Evolutionary conservation across 2,888 invertebrate genomes (phyloP), one percentile per base, ranked within the genome.

Genomic region (Syritta pipiens): DNA sequence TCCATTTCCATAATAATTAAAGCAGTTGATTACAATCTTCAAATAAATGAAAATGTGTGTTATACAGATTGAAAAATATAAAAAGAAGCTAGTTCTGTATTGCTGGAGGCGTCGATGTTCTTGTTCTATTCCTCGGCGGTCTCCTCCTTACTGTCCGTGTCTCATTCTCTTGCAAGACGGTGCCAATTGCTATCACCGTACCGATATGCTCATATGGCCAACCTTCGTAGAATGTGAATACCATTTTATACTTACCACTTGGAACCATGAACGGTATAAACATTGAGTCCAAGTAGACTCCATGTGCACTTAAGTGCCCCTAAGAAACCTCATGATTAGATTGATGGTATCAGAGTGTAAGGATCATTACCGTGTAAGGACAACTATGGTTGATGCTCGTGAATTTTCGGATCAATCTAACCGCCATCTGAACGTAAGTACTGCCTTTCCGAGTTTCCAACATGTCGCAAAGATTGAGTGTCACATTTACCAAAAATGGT

Each of bases 321-420:
- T 51, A 35, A 20, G 12, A n/a, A n/a, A n/a, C n/a, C n/a, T n/a
- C n/a, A 17, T 6, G 5, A 1, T 1, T 35, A 4, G 32, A 6
- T 1, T 1, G 7, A n/a, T 9, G 2, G 10, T 12, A 5, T 20
- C 10, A 20, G 1, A 1, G 22, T 12, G 20, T 22, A 10, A 9
- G 9, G 19, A n/a, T 6, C 1, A 20, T 12, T 40, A 55, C 55
- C 55, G 14, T 17, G 19, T 28, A 55, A 14, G 55, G 55, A 19
- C 55, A 55, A n/a, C 55, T 26, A 9, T 55, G 55, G 7, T 55
- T 55, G 10, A 51, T 20, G 14, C 22, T 51, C 1, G 35, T 51
- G 20, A 32, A 32, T 20, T n/a, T 26, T 2, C 10, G 10, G 1
- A 49, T 1, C 9, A 49, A n/a, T 3, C 30, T 49, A 0, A 30